Conservation (phyloP, 2,113 vertebrate genomes). For the Grallaria varia region DNA sequence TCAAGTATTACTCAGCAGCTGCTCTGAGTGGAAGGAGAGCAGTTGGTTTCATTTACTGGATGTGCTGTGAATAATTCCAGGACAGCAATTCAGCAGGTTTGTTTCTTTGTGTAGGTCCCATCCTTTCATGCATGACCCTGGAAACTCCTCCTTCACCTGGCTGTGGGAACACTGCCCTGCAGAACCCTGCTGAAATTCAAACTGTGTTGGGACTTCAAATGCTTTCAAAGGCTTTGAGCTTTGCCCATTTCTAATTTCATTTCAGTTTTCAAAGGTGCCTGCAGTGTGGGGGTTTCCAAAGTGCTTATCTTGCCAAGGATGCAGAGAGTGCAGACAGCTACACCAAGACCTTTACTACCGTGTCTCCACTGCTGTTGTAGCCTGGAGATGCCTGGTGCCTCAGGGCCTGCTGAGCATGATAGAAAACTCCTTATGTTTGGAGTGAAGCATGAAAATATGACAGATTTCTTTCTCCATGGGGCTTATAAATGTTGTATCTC, state of each 20-base stretch:
- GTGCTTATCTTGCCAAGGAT: neutral
- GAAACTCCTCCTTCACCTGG: neutral
- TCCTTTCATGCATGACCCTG: neutral
- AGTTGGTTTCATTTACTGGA: neutral
- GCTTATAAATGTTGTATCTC: neutral
- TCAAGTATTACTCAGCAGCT: neutral
- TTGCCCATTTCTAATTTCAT: neutral
- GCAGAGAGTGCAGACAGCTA: neutral
- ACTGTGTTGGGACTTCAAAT: neutral
- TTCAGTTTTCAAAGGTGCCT: neutral
- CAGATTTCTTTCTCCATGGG: neutral
- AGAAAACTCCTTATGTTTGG: neutral
- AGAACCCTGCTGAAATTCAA: neutral
- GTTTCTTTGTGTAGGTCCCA: neutral
- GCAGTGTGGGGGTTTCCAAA: neutral
- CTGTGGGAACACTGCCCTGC: neutral
- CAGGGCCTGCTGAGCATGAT: neutral
- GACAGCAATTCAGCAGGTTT: neutral
- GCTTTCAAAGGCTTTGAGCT: neutral
- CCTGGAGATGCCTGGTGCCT: neutral
- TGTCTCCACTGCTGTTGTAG: neutral
- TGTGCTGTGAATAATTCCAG: neutral
- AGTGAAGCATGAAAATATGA: neutral
- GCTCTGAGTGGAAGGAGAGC: neutral
- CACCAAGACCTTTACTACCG: fast-evolving